phyloP scores from a whole-genome alignment of 2,797 vertebrate species.

The Amblyraja radiata region DNA sequence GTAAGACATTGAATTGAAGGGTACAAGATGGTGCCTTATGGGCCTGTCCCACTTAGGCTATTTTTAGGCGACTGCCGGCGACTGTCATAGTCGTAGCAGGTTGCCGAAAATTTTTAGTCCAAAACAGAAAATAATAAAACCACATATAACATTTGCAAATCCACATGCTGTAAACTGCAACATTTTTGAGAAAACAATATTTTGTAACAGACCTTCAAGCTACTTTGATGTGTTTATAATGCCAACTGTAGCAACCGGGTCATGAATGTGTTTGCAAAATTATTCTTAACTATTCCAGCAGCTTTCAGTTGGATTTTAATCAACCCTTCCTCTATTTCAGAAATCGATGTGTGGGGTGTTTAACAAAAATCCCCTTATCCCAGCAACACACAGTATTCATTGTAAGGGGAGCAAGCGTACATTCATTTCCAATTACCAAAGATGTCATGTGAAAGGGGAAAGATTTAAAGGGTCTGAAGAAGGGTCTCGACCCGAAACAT shows the following conservation, averaged over 20 bases:
- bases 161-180: background rate
- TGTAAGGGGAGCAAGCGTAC: background rate
- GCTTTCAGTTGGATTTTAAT: background rate
- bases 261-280: conserved; percentile 2
- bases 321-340: background rate
- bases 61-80: too few relatives aligned
- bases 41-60: too few relatives aligned
- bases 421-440: background rate
- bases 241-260: background rate
- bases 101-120: background rate
- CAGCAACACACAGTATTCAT: background rate
- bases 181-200: background rate
- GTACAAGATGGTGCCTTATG: too few relatives aligned
- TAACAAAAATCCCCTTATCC: background rate
- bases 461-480: too few relatives aligned
- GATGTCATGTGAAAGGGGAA: too few relatives aligned
- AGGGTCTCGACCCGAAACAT: too few relatives aligned
- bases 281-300: background rate
- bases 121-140: background rate
- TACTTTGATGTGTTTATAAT: background rate
- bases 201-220: background rate
- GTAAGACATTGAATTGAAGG: too few relatives aligned
- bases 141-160: background rate
- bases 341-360: conserved; percentile 12
- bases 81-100: too few relatives aligned